Base-by-base conservation (phyloP, 1,140 invertebrate species). In the Heterodera schachtii region DNA sequence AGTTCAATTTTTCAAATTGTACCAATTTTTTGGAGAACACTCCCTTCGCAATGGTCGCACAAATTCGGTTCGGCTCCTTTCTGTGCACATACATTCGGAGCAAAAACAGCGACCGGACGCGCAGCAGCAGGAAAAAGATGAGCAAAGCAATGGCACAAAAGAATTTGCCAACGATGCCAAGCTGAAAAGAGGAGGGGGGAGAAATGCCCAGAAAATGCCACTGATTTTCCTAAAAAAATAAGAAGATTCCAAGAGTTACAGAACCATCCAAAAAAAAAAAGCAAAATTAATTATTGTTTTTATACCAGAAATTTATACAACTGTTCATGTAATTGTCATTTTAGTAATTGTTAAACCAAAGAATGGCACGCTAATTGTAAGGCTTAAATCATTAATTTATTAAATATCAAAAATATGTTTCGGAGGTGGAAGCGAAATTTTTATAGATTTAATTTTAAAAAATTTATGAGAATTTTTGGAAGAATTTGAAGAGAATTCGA, bases 151-250 rank as follows among this genome's bases (percentile, higher is more conserved):
- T 6, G 44, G 13, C 52, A 7, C 52, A 2, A 8, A 75, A n/a
- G n/a, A 75, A 16, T 64, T 75, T 64, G 66, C 74, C 74, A 21
- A 75, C 3, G 7, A 75, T 49, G 46, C 74, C 74, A n/a, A 43
- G 74, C 74, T 75, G 19, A 75, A 75, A 52, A n/a, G 31, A 1
- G 31, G 31, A 31, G 31, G 31, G 31, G 31, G 31, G 31, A 31
- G 31, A 31, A 31, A 31, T 31, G 31, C 31, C 31, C 31, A 31
- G 31, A 31, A 31, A 31, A 31, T 31, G 31, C 31, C 31, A 31
- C 31, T 31, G 31, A 31, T 31, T 31, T 31, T 31, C 31, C 31
- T 31, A n/a, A 3, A 6, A n/a, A 52, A 52, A 49, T 41, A 74
- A 74, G 73, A 49, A n/a, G 73, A 52, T 74, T 41, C 7, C 0